phyloP scores from a whole-genome alignment of 2,113 vertebrate genomes.

The Macaca mulatta region DNA sequence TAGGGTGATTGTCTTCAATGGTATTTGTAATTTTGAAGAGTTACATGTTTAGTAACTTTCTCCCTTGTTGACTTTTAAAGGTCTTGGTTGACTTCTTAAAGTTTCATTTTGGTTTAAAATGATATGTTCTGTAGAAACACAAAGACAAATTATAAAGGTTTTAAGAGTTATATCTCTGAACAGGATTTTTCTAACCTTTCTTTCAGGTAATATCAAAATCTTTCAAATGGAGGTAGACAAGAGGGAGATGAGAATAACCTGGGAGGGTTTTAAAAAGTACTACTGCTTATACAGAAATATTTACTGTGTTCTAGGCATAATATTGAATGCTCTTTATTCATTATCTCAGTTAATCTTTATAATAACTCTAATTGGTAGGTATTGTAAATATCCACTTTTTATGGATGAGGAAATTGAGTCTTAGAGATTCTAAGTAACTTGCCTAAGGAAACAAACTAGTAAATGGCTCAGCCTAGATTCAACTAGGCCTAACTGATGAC shows the following conservation, averaged over 20 bases:
- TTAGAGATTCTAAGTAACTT: conserved; percentile 49
- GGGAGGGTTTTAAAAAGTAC: conserved; percentile 32
- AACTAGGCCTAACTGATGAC: conserved; percentile 7
- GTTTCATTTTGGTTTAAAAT: conserved; percentile 37
- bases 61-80: conserved; percentile 42
- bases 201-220: conserved; percentile 38
- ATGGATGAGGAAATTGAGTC: conserved; percentile 4
- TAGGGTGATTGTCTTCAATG: conserved; percentile 38
- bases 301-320: background rate
- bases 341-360: conserved; percentile 59
- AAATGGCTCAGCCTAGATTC: conserved; percentile 37
- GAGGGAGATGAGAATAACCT: background rate
- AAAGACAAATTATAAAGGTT: background rate
- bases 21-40: conserved; percentile 41
- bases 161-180: conserved; percentile 32
- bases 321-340: conserved; percentile 43
- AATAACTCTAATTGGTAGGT: conserved; percentile 49
- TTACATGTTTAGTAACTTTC: conserved; percentile 30
- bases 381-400: conserved; percentile 10
- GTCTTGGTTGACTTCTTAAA: background rate
- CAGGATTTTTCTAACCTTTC: conserved; percentile 46
- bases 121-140: background rate
- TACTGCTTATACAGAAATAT: background rate
- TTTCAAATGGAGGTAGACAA: conserved; percentile 36
- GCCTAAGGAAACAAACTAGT: conserved; percentile 40